Evolutionary conservation across 2,888 invertebrate genomes (phyloP).

Genomic region (Aleiodes alternator): DNA sequence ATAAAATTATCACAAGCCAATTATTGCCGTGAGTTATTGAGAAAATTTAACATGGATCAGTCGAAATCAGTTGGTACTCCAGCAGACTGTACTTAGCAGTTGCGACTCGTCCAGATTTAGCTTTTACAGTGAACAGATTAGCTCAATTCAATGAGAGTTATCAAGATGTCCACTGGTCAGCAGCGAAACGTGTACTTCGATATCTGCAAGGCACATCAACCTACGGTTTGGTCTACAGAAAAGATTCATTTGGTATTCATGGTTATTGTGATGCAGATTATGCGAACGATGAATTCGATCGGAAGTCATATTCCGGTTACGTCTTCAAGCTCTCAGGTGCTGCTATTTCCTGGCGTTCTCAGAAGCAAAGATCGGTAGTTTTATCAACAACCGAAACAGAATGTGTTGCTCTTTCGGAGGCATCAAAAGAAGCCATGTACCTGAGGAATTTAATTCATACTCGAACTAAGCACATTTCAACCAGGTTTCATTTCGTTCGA

Average conservation of each 20-base stretch:
- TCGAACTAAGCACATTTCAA: too few relatives aligned
- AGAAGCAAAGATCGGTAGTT: constrained; percentile 52
- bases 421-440: constrained; percentile 35
- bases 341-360: constrained; percentile 46
- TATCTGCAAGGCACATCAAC: constrained; percentile 43
- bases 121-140: constrained; percentile 36
- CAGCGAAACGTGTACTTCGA: constrained; percentile 47
- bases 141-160: constrained; percentile 31
- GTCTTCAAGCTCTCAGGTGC: constrained; percentile 33
- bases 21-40: constrained; percentile 49
- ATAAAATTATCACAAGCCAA: constrained; percentile 48
- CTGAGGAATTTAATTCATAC: constrained; percentile 10
- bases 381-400: constrained; percentile 42
- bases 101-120: constrained; percentile 45
- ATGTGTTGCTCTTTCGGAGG: constrained; percentile 40
- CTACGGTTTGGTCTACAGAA: constrained; percentile 38
- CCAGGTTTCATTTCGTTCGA: not conserved
- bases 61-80: constrained; percentile 44
- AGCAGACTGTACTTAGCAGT: constrained; percentile 38
- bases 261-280: constrained; percentile 51
- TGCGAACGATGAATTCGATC: constrained; percentile 38
- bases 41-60: constrained; percentile 50
- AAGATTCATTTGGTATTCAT: constrained; percentile 25
- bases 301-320: constrained; percentile 42
- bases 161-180: constrained; percentile 42